phyloP scores from a whole-genome alignment of 2,113 vertebrate species.

The Aegithalos caudatus region DNA sequence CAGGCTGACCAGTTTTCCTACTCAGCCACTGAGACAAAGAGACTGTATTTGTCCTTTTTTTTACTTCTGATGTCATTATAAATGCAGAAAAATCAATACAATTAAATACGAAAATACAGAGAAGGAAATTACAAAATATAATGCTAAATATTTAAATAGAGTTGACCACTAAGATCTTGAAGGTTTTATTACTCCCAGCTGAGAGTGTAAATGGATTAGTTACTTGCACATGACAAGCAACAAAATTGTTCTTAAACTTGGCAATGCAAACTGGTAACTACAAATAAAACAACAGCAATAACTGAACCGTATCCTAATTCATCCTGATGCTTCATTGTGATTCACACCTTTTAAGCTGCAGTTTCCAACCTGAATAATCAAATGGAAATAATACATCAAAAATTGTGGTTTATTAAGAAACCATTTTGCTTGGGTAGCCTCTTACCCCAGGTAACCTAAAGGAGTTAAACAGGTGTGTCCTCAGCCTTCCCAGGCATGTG shows the following conservation, averaged over 20 bases:
- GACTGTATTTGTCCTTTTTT: neutral
- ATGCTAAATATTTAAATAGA: conserved; percentile 58
- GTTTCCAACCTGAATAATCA: neutral
- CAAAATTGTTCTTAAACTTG: neutral
- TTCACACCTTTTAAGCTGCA: neutral
- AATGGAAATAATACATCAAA: neutral
- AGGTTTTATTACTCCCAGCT: conserved; percentile 18
- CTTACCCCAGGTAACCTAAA: neutral
- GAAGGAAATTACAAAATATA: conserved; percentile 32
- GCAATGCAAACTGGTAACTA: neutral
- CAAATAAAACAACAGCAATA: neutral
- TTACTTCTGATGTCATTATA: neutral
- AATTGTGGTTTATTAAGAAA: neutral
- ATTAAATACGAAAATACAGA: conserved; percentile 1
- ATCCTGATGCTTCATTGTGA: neutral
- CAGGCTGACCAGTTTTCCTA: neutral
- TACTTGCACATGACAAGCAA: neutral
- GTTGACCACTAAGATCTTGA: conserved; percentile 1
- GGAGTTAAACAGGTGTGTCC: neutral
- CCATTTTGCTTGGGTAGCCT: neutral
- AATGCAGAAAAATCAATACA: conserved; percentile 39
- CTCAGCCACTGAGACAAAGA: neutral
- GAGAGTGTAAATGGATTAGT: neutral
- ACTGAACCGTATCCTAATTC: neutral
- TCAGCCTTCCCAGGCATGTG: neutral